phyloP scores from a whole-genome alignment of 2,888 invertebrate genomes.

The Heliconius hortense region DNA sequence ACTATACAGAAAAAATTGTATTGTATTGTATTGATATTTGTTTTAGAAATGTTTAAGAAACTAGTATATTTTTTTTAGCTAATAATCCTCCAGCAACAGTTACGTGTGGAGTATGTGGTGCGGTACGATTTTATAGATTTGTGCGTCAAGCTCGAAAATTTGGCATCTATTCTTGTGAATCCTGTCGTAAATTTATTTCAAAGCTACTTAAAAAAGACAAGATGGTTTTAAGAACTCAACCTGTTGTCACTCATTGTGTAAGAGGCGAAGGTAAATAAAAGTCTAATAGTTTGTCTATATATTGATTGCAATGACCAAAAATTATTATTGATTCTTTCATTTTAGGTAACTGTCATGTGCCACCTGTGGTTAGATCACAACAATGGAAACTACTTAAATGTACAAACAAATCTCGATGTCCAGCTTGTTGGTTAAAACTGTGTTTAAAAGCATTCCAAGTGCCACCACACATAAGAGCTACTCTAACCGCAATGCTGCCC shows the following conservation, averaged over 20 bases:
- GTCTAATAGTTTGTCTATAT: neutral
- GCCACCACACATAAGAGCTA: constrained; percentile 85
- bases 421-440: constrained; percentile 93
- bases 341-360: constrained; percentile 86
- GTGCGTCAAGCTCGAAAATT: constrained; percentile 91
- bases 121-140: constrained; percentile 88
- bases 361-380: constrained; percentile 86
- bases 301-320: neutral
- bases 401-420: constrained; percentile 88
- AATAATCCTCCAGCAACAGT: constrained; percentile 84
- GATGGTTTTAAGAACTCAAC: constrained; percentile 74
- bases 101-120: constrained; percentile 90
- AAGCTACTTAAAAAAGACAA: constrained; percentile 88
- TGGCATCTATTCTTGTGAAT: constrained; percentile 92
- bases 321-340: constrained; percentile 34
- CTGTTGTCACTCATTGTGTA: constrained; percentile 84
- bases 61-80: constrained; percentile 59
- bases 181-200: constrained; percentile 93
- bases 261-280: constrained; percentile 82
- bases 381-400: constrained; percentile 86
- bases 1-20: neutral
- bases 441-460: constrained; percentile 91
- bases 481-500: constrained; percentile 86
- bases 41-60: neutral
- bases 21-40: neutral